A percentile compares a stretch with the other conserved stretches of the same genome.
Conservation (phyloP, 1,140 invertebrate species). For the Chironomus striatipennis region DNA sequence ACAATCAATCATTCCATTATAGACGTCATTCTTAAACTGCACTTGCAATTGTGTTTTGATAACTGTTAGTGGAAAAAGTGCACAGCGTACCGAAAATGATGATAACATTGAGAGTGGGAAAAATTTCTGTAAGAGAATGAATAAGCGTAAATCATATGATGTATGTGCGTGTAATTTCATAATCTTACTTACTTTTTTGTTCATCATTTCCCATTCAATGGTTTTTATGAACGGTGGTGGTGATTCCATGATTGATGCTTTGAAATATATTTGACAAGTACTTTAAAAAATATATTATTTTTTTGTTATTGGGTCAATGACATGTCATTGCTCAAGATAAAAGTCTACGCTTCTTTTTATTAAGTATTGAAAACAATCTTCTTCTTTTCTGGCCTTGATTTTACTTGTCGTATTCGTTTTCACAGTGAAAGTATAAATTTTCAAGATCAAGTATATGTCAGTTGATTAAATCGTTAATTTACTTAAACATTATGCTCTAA, state of each 20-base stretch:
- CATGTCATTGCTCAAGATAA: background rate
- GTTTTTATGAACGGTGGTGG: conserved; percentile 61
- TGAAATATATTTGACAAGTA: background rate
- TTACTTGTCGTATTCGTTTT: background rate
- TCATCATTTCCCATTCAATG: conserved; percentile 99
- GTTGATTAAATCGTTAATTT: background rate
- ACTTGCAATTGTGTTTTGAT: conserved; percentile 94
- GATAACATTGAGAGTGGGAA: conserved; percentile 83
- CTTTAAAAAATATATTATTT: background rate
- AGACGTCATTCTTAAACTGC: conserved; percentile 73
- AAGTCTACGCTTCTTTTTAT: background rate
- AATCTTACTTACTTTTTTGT: conserved; percentile 54
- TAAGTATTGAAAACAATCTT: background rate
- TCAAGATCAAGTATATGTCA: background rate
- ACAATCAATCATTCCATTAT: conserved; percentile 83
- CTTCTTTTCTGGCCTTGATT: background rate
- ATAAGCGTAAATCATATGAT: background rate
- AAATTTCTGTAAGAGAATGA: conserved; percentile 50
- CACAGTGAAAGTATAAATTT: background rate
- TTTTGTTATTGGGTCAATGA: background rate
- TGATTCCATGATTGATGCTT: conserved; percentile 43
- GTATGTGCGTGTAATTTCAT: background rate
- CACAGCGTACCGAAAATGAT: conserved; percentile 76
- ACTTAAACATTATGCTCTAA: background rate
- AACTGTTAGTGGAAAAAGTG: conserved; percentile 91